These are phyloP conservation scores for Stichopus chloronotus DNA, from an alignment of 35 echinoderm and acorn worm species.

Conservation along the genomic window DNA sequence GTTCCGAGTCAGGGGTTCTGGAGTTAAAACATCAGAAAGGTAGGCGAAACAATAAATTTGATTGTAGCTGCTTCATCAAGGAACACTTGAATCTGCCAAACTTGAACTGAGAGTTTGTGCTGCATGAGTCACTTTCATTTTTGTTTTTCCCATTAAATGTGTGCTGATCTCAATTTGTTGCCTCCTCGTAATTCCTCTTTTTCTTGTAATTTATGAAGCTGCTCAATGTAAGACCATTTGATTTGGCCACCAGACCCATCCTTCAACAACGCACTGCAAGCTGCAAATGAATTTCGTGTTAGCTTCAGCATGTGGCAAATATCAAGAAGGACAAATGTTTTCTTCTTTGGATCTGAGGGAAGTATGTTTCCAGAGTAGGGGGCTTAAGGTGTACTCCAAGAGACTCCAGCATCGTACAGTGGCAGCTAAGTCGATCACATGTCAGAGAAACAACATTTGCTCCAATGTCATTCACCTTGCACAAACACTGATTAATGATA, in stretches of 20 bases:
- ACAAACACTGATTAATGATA: neutral
- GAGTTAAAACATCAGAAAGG: too few species aligned
- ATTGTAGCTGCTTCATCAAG: too few species aligned
- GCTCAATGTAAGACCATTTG: conserved; percentile 27
- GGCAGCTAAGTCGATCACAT: conserved; percentile 74
- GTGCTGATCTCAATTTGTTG: neutral
- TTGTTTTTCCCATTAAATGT: conserved; percentile 6
- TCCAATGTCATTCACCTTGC: conserved; percentile 41
- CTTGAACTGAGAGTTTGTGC: conserved; percentile 63
- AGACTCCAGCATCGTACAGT: conserved; percentile 57
- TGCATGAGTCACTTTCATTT: conserved; percentile 71
- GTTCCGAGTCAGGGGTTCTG: neutral
- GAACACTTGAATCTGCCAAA: conserved; percentile 61
- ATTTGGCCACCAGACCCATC: neutral
- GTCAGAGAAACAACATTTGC: conserved; percentile 62
- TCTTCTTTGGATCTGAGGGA: neutral
- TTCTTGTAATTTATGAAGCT: conserved; percentile 54
- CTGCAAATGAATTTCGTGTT: neutral
- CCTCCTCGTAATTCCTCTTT: neutral
- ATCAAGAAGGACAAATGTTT: conserved; percentile 28
- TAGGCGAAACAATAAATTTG: too few species aligned
- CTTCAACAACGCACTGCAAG: neutral
- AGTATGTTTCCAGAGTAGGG: neutral
- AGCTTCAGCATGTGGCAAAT: conserved; percentile 59
- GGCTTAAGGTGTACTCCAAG: conserved; percentile 63